These are phyloP conservation scores for Andrena dorsata DNA, from an alignment of 2,888 invertebrate genomes.

Conservation along the genomic window DNA sequence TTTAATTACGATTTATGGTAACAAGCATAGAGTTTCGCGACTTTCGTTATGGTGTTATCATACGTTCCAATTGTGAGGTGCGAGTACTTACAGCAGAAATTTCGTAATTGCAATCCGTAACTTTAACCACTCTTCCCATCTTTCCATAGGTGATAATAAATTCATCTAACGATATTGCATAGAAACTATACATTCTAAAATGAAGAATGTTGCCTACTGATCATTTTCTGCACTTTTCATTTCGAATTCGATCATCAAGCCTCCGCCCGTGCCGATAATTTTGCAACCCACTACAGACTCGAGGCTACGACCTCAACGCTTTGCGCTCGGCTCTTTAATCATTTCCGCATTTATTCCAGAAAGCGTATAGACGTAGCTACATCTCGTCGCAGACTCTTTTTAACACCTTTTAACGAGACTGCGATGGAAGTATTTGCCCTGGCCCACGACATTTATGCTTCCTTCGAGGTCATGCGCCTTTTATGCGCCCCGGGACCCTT, in stretches of 20 bases:
- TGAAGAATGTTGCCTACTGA: background rate
- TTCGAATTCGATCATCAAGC: background rate
- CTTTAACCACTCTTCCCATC: conserved; percentile 25
- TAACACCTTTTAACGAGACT: background rate
- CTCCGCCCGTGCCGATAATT: background rate
- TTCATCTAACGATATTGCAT: too few relatives aligned
- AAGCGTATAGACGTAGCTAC: background rate
- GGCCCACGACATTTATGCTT: background rate
- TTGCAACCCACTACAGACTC: background rate
- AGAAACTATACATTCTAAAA: background rate
- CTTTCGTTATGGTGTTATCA: conserved; percentile 52
- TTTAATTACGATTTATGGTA: too few relatives aligned
- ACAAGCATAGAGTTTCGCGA: background rate
- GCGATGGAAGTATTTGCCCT: background rate
- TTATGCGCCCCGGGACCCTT: background rate
- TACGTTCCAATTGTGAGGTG: conserved; percentile 63
- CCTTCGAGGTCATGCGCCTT: background rate
- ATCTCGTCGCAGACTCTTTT: background rate
- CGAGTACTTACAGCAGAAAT: conserved; percentile 66
- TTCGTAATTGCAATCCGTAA: conserved; percentile 8
- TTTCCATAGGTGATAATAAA: background rate
- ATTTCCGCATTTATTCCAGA: background rate
- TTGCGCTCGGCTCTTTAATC: background rate
- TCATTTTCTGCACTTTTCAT: background rate
- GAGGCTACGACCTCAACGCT: conserved; percentile 1